These are phyloP conservation scores for Morpho achilles DNA, from an alignment of 2,888 invertebrate genomes.

Conservation along the genomic window DNA sequence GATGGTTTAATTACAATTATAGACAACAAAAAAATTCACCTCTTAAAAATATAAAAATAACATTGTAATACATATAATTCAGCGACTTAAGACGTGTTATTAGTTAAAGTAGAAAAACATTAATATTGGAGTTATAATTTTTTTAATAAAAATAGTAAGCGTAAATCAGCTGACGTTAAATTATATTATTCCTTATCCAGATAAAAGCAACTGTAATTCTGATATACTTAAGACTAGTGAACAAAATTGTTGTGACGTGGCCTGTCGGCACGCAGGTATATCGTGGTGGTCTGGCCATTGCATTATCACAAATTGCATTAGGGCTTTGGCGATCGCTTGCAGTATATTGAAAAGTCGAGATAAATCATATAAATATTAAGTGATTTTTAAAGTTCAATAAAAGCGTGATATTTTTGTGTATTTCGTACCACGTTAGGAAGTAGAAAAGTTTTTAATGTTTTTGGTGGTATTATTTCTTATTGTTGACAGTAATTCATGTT, in stretches of 20 bases:
- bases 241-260: slow-evolving; percentile 34
- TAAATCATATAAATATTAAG: not conserved
- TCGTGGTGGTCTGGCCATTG: slow-evolving; percentile 35
- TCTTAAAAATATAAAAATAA: no score
- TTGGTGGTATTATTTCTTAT: no score
- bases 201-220: slow-evolving; percentile 20
- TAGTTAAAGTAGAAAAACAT: no score
- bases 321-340: slow-evolving; percentile 48
- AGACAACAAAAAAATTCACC: no score
- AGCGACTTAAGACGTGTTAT: no score
- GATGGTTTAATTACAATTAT: no score
- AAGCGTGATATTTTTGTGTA: no score
- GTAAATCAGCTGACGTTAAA: slow-evolving; percentile 16
- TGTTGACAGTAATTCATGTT: no score
- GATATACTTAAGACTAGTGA: slow-evolving; percentile 28
- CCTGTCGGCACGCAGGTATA: slow-evolving; percentile 33
- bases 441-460: no score
- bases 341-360: slow-evolving; percentile 40
- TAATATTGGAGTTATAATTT: not conserved
- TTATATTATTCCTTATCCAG: slow-evolving; percentile 16
- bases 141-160: slow-evolving; percentile 14
- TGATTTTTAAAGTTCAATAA: no score
- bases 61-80: no score
- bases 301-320: slow-evolving; percentile 74
- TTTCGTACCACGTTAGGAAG: no score